Conservation (phyloP, 2,113 vertebrate species). For the Oreochromis tanganicae region DNA sequence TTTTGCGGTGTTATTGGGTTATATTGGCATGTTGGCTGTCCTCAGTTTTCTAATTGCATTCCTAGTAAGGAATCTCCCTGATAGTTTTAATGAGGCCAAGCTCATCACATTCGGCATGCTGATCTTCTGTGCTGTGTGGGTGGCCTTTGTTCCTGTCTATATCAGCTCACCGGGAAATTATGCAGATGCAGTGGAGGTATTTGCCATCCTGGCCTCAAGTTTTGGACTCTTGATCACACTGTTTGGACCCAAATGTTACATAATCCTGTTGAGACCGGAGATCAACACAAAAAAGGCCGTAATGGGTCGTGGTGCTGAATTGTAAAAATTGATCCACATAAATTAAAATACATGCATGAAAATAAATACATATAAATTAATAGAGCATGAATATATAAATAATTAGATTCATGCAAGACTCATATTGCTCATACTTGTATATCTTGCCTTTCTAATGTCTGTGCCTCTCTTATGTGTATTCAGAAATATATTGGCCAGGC, state of each 20-base stretch:
- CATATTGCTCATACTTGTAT: neutral
- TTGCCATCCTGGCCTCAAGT: neutral
- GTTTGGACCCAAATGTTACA: neutral
- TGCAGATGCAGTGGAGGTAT: neutral
- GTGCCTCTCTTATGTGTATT: no score
- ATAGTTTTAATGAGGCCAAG: neutral
- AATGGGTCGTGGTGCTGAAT: neutral
- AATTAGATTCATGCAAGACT: neutral
- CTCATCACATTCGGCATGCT: neutral
- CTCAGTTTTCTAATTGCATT: neutral
- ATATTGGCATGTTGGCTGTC: accelerated
- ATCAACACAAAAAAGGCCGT: slow-evolving; percentile 63
- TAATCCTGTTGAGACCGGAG: slow-evolving; percentile 51
- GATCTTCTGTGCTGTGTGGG: neutral
- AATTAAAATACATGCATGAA: neutral
- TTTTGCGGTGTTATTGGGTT: accelerated
- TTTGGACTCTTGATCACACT: neutral
- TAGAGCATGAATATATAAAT: neutral
- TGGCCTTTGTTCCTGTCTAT: neutral
- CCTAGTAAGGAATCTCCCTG: accelerated
- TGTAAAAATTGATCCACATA: neutral
- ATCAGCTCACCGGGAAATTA: neutral
- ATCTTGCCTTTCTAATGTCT: neutral
- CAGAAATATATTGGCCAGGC: neutral
- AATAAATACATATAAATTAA: neutral